phyloP scores from a whole-genome alignment of 1,140 invertebrate genomes.

The Drosophila sp. region DNA sequence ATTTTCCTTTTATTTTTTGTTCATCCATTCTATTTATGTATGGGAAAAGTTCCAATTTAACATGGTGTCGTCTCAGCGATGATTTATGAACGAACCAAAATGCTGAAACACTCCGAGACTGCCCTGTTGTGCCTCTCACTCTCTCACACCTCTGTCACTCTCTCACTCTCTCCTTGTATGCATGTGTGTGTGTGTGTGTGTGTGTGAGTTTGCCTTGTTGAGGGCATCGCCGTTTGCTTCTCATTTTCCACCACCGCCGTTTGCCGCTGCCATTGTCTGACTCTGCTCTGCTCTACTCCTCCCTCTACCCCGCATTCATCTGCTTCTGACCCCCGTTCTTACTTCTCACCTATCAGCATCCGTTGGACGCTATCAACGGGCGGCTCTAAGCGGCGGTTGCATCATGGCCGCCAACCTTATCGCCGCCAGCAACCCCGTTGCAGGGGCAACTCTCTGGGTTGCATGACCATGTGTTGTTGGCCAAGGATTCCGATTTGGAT shows the following conservation, averaged over 20 bases:
- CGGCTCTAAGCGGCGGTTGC: conserved; percentile 58
- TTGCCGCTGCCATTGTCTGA: conserved; percentile 45
- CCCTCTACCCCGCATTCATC: conserved; percentile 3
- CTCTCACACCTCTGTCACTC: conserved; percentile 11
- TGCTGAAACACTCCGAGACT: conserved; percentile 69
- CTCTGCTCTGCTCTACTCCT: conserved; percentile 16
- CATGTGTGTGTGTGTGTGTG: conserved; percentile 35
- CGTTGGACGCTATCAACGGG: conserved; percentile 57
- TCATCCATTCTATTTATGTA: conserved; percentile 70
- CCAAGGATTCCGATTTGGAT: conserved; percentile 43
- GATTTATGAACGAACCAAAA: conserved; percentile 73
- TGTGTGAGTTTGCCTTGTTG: conserved; percentile 29
- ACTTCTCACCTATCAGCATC: conserved; percentile 25
- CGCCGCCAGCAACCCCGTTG: conserved; percentile 53
- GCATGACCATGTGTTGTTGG: conserved; percentile 60
- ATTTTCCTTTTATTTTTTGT: conserved; percentile 26
- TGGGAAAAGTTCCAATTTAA: conserved; percentile 83
- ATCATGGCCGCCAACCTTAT: conserved; percentile 72
- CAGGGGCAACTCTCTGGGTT: conserved; percentile 49
- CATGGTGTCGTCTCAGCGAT: conserved; percentile 80
- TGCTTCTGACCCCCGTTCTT: neutral
- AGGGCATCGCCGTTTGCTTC: conserved; percentile 43
- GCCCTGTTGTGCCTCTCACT: conserved; percentile 40
- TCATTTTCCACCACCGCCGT: conserved; percentile 49
- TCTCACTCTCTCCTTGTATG: conserved; percentile 11